Percentiles rank a stretch among this genome's conserved stretches.
phyloP scores from a whole-genome alignment of 2,888 invertebrate species.

The Charanyca ferruginea region DNA sequence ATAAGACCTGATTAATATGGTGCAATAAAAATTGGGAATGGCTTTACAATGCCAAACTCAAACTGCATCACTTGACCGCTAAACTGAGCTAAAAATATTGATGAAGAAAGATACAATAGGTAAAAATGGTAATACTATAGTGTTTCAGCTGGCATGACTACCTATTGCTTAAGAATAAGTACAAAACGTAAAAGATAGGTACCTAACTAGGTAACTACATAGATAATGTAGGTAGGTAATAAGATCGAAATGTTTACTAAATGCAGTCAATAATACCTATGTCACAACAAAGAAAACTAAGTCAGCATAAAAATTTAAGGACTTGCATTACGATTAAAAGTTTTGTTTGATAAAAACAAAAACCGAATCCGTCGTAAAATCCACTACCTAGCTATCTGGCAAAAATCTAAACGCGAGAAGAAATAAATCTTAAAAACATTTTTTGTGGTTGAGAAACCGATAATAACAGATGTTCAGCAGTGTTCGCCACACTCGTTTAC shows the following conservation, averaged over 20 bases:
- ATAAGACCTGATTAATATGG: constrained; percentile 33
- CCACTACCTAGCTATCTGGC: constrained; percentile 34
- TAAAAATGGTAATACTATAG: too few species aligned
- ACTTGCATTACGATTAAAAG: too few species aligned
- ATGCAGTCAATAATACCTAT: constrained; percentile 40
- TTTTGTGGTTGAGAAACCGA: constrained; percentile 67
- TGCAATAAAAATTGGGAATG: constrained; percentile 30
- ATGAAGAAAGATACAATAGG: background rate
- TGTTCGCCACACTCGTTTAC: constrained; percentile 55
- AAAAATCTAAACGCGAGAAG: constrained; percentile 49
- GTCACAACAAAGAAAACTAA: constrained; percentile 30
- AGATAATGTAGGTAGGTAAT: too few species aligned
- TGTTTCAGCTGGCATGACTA: background rate
- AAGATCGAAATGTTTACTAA: constrained; percentile 39
- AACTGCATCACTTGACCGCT: constrained; percentile 17
- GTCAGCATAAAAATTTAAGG: constrained; percentile 27
- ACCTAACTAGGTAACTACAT: constrained; percentile 12
- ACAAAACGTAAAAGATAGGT: background rate
- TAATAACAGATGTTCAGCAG: constrained; percentile 71
- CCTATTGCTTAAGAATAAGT: background rate
- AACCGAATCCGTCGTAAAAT: constrained; percentile 32
- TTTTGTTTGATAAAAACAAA: too few species aligned
- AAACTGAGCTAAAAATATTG: background rate
- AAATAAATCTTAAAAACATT: constrained; percentile 67
- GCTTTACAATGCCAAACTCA: constrained; percentile 31